Conservation (phyloP, 2,113 vertebrate species). For the Dasypus novemcinctus region DNA sequence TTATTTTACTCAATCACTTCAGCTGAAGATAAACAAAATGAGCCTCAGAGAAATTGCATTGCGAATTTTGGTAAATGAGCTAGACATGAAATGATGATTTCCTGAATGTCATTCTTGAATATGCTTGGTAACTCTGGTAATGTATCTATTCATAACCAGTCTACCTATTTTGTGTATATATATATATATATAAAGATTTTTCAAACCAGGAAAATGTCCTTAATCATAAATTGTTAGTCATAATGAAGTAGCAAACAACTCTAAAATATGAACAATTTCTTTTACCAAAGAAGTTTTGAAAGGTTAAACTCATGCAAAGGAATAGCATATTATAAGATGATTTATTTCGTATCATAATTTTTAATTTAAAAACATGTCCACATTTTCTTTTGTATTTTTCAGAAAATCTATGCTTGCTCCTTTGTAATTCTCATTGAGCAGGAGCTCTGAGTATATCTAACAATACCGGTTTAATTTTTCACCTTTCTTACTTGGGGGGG, state of each 20-base stretch:
- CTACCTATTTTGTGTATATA: not conserved
- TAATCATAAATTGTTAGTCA: not conserved
- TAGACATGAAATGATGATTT: not conserved
- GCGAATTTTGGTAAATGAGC: not conserved
- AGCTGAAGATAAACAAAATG: not conserved
- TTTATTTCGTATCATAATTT: conserved; percentile 22
- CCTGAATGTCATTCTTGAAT: not conserved
- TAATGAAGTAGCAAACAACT: not conserved
- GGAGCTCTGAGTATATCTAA: not conserved
- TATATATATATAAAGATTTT: not conserved
- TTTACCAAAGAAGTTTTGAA: not conserved
- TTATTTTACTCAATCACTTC: not conserved
- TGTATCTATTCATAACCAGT: not conserved
- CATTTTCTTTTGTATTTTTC: not conserved
- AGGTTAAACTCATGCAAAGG: not conserved
- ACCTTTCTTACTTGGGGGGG: not conserved
- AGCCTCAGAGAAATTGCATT: not conserved
- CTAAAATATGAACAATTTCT: not conserved
- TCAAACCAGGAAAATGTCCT: not conserved
- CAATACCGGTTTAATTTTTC: not conserved
- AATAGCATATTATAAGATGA: not conserved
- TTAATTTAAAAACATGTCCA: not conserved
- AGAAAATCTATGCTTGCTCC: not conserved
- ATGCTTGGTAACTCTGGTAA: not conserved
- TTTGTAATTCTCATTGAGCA: not conserved